These are phyloP conservation scores for Adelges cooleyi DNA, from an alignment of 1,140 invertebrate species.

Conservation along the genomic window DNA sequence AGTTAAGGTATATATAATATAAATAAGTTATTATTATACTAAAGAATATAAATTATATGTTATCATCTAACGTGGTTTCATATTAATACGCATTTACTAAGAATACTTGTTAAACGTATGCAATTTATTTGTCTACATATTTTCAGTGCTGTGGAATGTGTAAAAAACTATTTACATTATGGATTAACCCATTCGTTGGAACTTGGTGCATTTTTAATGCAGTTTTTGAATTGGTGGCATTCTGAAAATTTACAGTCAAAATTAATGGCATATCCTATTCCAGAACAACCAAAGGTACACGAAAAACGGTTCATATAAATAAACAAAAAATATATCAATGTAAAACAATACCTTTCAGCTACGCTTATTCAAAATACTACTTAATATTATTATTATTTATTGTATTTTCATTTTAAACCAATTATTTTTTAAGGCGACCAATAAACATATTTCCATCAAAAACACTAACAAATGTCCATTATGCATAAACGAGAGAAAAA, in stretches of 20 bases:
- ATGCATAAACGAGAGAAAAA: constrained; percentile 27
- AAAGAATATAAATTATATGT: too few relatives aligned
- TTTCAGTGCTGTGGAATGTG: constrained; percentile 1
- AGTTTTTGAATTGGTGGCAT: constrained; percentile 30
- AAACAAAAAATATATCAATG: background rate
- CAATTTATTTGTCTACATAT: background rate
- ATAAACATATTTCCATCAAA: background rate
- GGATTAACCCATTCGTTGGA: constrained; percentile 29
- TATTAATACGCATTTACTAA: too few relatives aligned
- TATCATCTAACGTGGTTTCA: too few relatives aligned
- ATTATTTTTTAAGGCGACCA: background rate
- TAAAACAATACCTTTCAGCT: background rate
- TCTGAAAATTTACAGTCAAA: constrained; percentile 27
- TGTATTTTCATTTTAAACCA: too few relatives aligned
- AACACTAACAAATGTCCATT: constrained; percentile 27
- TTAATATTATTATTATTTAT: background rate
- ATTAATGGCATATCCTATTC: constrained; percentile 28
- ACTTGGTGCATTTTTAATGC: constrained; percentile 30
- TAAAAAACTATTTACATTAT: constrained; percentile 6
- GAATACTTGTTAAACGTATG: too few relatives aligned
- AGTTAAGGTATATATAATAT: constrained; percentile 17
- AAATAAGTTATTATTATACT: too few relatives aligned
- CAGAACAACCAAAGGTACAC: constrained; percentile 7
- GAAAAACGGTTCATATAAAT: background rate
- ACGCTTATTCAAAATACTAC: background rate